These are phyloP conservation scores for Scylla paramamosain DNA, from an alignment of 1,140 invertebrate species.

Conservation along the genomic window DNA sequence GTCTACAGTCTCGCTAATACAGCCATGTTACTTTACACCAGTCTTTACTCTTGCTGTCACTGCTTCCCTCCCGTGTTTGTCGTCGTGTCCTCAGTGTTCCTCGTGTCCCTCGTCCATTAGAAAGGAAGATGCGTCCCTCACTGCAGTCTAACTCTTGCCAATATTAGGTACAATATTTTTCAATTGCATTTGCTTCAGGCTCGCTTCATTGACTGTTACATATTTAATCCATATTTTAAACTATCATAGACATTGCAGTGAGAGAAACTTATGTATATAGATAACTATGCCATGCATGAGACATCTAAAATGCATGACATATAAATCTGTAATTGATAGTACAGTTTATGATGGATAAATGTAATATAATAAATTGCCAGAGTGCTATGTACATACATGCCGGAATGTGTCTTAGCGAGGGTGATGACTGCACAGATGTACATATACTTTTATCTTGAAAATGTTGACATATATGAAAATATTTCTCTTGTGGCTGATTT, in stretches of 20 bases:
- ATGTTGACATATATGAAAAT: background rate
- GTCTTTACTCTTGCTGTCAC: background rate
- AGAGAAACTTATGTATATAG: conserved; percentile 2
- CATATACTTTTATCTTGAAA: background rate
- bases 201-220: background rate
- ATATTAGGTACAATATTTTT: background rate
- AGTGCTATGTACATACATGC: background rate
- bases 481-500: too few relatives aligned
- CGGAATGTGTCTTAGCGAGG: background rate
- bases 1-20: background rate
- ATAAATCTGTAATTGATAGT: background rate
- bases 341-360: background rate
- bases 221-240: background rate
- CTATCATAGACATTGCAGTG: background rate
- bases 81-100: background rate
- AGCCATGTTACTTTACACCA: background rate
- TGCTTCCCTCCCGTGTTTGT: background rate
- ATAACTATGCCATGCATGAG: conserved; percentile 25
- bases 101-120: background rate
- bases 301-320: conserved; percentile 40
- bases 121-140: background rate
- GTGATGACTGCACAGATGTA: background rate
- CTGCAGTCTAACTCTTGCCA: background rate
- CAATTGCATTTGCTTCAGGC: background rate
- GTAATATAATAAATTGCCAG: background rate